Base-by-base conservation (phyloP, 2,797 vertebrate species). In the Channa striata region DNA sequence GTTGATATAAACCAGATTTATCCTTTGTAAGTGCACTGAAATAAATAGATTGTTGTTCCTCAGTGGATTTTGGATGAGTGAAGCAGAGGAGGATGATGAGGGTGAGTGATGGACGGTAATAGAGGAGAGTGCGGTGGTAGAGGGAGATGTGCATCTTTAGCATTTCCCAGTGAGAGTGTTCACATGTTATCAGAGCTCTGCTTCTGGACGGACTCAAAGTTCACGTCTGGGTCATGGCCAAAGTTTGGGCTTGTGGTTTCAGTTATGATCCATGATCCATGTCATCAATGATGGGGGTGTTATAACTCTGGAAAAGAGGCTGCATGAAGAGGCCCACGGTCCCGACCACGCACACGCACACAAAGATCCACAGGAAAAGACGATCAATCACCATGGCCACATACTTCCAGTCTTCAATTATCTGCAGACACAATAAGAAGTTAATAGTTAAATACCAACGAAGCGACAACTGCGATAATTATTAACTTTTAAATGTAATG, bases 341-440 rank as follows among this genome's bases (percentile, higher is more conserved):
- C 70, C 94, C 95, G 6, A 92, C 72, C 44, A 95, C 92, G 40
- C 94, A 95, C 52, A 95, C 94, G 59, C 92, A 83, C 51, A 95
- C 92, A 80, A 95, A 95, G 86, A 95, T 94, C 94, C 94, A 95
- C 73, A 95, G 87, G 85, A 95, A 95, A 72, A 95, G 93, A 9
- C 94, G 92, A 58, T 95, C 94, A 14, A 95, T 95, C 79, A 95
- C 94, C 94, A 95, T 95, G n/a, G 94, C 94, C 30, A 95, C 94
- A 0, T 95, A 95, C 74, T 95, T 95, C 94, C 94, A 95, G 83
- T 95, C 94, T 84, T 95, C 94, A 47, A 95, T 93, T 54, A 95
- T 92, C 94, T 95, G 86, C 60, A 58, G 71, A 65, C 49, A 89
- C 7, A 59, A 43, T 60, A 25, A 71, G 7, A 78, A 1, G 33